Base-by-base conservation (phyloP, 1,140 invertebrate species). In the Delia radicum region DNA sequence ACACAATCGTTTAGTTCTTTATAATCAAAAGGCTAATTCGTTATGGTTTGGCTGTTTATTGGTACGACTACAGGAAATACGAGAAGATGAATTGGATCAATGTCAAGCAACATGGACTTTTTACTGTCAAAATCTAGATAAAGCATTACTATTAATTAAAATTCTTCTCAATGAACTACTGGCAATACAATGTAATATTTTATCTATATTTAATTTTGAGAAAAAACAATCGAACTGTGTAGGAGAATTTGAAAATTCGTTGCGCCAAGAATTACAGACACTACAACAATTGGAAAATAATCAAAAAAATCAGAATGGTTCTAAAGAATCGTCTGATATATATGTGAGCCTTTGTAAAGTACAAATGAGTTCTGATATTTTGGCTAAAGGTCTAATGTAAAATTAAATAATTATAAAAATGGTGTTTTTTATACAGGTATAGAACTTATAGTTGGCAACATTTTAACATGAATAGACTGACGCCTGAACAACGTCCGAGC, bases 11-110 rank as follows among this genome's bases (percentile, higher is more conserved):
- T 3, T 24, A 13, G n/a, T 71, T 42, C 71, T 12, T 33, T 75
- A 69, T 18, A 75, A 75, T 29, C 18, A 71, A 26, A 55, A 27
- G 5, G 26, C 7, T 5, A 21, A 12, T 12, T 75, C 74, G 6
- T 8, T 48, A 26, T 75, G 74, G 74, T 69, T 27, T 69, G 65
- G 74, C 10, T 29, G 24, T 55, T 27, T 75, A n/a, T n/a, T 48
- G 2, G 15, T 63, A 8, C 73, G 61, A 6, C 24, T 15, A 5
- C 33, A 69, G 13, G n/a, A 37, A 33, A 63, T 33, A 3, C 10
- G 15, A 21, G 31, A 31, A 48, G 27, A 75, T 29, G 29, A 46
- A 15, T n/a, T n/a, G n/a, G 27, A 69, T 69, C 15, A 55, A 8
- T 29, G 31, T 15, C 6, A 18, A 67, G 21, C 18, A 4, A 27